Conservation (phyloP, 2,797 vertebrate species). For the Anas georgica region DNA sequence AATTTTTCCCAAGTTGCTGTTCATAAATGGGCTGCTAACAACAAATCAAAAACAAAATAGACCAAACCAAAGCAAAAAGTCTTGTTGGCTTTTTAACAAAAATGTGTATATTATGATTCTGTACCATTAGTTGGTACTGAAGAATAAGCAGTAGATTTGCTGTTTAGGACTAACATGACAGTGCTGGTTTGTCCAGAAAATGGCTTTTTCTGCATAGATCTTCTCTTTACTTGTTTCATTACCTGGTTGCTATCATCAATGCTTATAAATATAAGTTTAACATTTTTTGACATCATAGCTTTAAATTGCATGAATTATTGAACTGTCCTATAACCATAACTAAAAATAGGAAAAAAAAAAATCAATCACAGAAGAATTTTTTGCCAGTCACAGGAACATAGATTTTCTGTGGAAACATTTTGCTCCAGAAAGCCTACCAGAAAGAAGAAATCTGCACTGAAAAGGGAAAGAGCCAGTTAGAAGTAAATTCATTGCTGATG, state of each 20-base stretch:
- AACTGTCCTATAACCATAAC: not conserved
- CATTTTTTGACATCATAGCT: not conserved
- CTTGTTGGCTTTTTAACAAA: not conserved
- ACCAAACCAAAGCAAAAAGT: not conserved
- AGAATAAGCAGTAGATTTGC: not conserved
- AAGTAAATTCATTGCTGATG: not conserved
- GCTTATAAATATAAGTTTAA: not conserved
- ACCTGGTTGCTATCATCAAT: not conserved
- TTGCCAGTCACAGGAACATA: not conserved
- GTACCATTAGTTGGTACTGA: not conserved
- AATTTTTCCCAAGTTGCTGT: not conserved
- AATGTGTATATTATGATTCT: not conserved
- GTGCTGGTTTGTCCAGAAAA: not conserved
- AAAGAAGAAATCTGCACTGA: not conserved
- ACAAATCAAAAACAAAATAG: not conserved
- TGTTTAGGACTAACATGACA: not conserved
- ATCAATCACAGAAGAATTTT: not conserved
- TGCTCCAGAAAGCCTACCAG: not conserved
- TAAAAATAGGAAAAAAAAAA: constrained; percentile 15
- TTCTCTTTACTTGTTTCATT: not conserved
- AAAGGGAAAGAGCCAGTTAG: not conserved
- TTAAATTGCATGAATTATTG: not conserved
- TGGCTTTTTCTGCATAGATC: not conserved
- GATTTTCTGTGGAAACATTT: not conserved
- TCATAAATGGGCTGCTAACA: not conserved